Evolutionary conservation across 2,113 vertebrate genomes (phyloP), one percentile per base, ranked within the genome.

Genomic region (Perca flavescens): DNA sequence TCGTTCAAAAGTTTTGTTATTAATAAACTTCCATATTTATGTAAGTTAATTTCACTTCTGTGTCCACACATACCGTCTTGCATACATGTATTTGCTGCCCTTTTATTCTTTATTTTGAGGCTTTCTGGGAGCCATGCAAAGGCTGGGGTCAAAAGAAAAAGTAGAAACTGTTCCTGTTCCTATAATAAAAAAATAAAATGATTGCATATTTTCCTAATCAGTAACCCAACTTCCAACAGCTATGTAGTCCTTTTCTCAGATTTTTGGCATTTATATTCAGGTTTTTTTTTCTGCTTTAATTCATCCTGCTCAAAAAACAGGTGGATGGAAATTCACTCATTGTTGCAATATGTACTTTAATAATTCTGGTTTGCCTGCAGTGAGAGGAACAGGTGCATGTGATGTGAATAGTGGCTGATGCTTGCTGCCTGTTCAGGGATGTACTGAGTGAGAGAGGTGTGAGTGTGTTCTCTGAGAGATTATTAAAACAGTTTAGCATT

Each of bases 1-100:
- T 53, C 19, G 8, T 58, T 65, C 25, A 19, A n/a, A 67, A 15
- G 40, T 58, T 81, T 63, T 65, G 2, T 74, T 40, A 25, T 34
- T 62, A 46, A 57, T 66, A 75, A 76, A 61, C 70, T 62, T 46
- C 31, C 56, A 77, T 62, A 67, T 56, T 89, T 65, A 73, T 80
- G 76, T 22, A 74, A 80, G 80, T 82, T 21, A 53, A 69, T 64
- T 65, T 56, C 2, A 61, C 21, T 53, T 57, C 56, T 74, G 31
- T 65, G 49, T 78, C 36, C 73, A 66, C 28, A 57, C 31, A 25
- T 25, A 14, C 53, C 4, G 1, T 56, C 66, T 65, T 53, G 53
- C 65, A 82, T 83, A 43, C 10, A 43, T 43, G 40, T 43, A 11
- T 2, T 83, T 73, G 28, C 57, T 71, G 81, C 43, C 75, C 50